A percentile compares a stretch with the other conserved stretches of the same genome.
These are phyloP conservation scores for Odontomachus brunneus DNA, from an alignment of 1,140 invertebrate genomes.

Conservation along the genomic window DNA sequence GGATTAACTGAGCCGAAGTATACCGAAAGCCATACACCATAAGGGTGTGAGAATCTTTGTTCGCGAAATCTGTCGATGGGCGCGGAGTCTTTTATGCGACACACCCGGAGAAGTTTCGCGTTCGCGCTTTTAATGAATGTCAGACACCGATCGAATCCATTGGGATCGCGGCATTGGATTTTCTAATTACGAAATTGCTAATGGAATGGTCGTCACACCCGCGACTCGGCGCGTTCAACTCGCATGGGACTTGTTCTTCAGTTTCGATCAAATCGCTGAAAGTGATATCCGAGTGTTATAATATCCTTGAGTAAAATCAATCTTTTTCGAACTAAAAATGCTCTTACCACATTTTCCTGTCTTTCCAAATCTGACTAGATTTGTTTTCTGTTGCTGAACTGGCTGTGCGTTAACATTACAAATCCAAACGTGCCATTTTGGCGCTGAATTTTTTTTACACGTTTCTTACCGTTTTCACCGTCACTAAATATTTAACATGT, in stretches of 20 bases:
- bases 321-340: neutral
- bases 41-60: constrained; percentile 19
- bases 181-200: constrained; percentile 84
- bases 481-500: no score
- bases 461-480: no score
- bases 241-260: constrained; percentile 1
- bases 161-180: constrained; percentile 76
- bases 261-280: neutral
- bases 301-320: neutral
- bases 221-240: neutral
- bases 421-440: no score
- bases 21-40: neutral
- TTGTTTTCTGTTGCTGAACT: no score
- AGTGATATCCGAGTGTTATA: neutral
- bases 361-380: no score
- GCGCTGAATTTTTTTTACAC: no score
- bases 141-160: constrained; percentile 57
- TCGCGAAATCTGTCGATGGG: neutral
- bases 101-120: constrained; percentile 51
- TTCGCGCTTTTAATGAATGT: constrained; percentile 76
- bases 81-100: constrained; percentile 32
- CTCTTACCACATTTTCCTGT: no score
- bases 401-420: no score
- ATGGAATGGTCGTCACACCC: constrained; percentile 72
- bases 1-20: constrained; percentile 21